These are phyloP conservation scores for Drosophila neocordata DNA, from an alignment of 1,140 invertebrate genomes.

Conservation along the genomic window DNA sequence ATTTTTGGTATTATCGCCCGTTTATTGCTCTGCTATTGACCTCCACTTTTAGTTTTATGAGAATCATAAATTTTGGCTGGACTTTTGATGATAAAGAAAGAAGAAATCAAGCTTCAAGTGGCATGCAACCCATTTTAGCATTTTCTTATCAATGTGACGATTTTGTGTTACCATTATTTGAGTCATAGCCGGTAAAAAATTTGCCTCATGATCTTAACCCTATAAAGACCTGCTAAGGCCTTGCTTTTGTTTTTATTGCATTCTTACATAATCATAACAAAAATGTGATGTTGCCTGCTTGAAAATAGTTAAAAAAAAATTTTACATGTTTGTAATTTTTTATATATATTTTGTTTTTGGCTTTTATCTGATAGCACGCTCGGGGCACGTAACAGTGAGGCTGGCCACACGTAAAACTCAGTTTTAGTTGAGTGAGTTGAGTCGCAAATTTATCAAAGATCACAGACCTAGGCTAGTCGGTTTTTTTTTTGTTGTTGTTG, in stretches of 20 bases:
- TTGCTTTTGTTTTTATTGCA: not conserved
- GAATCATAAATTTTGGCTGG: not conserved
- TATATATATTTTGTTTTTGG: constrained; percentile 2
- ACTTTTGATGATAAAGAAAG: not conserved
- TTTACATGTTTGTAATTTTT: constrained; percentile 8
- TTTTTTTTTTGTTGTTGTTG: too few species aligned
- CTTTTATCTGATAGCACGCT: constrained; percentile 4
- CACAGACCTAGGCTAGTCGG: not conserved
- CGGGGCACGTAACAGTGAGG: constrained; percentile 3
- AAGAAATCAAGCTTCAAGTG: not conserved
- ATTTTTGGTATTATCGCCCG: not conserved
- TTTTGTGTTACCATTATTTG: not conserved
- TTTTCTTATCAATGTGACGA: not conserved
- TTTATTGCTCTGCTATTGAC: not conserved
- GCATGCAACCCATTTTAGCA: not conserved
- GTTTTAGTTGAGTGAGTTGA: not conserved
- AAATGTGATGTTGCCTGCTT: not conserved
- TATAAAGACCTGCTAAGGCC: not conserved
- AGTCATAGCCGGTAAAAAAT: not conserved
- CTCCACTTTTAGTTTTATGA: not conserved
- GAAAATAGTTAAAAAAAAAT: not conserved
- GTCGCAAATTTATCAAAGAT: constrained; percentile 1
- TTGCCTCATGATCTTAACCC: not conserved
- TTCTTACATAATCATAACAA: not conserved
- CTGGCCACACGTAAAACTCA: not conserved